Base-by-base conservation (phyloP, 1,140 invertebrate species). In the Branchinecta lindahli region DNA sequence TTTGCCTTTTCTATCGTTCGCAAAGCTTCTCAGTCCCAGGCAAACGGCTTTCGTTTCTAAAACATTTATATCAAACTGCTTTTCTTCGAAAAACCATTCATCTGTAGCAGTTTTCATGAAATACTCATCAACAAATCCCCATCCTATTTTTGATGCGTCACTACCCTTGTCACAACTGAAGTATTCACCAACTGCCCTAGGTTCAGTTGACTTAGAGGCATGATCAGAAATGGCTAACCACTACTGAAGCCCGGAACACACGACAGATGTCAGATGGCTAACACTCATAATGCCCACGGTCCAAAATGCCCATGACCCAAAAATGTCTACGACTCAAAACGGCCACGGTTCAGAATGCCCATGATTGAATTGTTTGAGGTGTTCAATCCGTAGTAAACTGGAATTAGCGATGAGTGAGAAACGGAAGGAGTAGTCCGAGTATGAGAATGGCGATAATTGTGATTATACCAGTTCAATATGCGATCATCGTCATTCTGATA, bases 21-120 rank as follows among this genome's bases (percentile, higher is more conserved):
- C 47, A 52, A 52, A 52, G 47, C 47, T 52, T 9, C n/a, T 52
- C n/a, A 52, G n/a, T 52, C 47, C 47, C n/a, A 52, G 47, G n/a
- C n/a, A 52, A 52, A 52, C 47, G n/a, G 47, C 47, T n/a, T 52
- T 52, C n/a, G 47, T 52, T 52, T 52, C 47, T 52, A 52, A 52
- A 52, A 52, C n/a, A 52, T 52, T 52, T 9, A 52, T n/a, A n/a
- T n/a, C 47, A 52, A 52, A 52, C n/a, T 52, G 9, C 47, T 52
- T 52, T 52, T 52, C 47, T 52, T 52, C 47, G 9, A n/a, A 52
- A n/a, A n/a, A 52, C 47, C 47, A 52, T 52, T 52, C n/a, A 52
- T 9, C 47, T 52, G 47, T 52, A 9, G 47, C 9, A 9, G 47
- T 52, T 52, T 52, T 52, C 47, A 52, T 52, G 47, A n/a, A 52